A percentile compares a stretch with the other conserved stretches of the same genome.
These are phyloP conservation scores for Stramonita haemastoma DNA, from an alignment of 2,888 invertebrate genomes.

Conservation along the genomic window DNA sequence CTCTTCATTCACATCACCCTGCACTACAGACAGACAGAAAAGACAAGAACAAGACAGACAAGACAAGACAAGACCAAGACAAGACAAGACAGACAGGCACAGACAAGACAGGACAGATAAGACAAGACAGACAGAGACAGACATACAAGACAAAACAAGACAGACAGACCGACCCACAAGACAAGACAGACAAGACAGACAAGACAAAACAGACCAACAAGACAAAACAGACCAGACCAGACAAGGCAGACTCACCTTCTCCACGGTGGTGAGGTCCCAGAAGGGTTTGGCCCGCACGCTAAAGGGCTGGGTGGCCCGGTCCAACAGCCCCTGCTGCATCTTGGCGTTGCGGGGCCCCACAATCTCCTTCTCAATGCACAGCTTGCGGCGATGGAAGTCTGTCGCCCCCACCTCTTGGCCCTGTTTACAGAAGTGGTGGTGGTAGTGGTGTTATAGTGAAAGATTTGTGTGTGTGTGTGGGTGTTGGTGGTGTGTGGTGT, in stretches of 20 bases:
- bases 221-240: neutral
- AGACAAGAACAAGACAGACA: neutral
- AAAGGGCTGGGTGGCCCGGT: slow-evolving; percentile 90
- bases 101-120: neutral
- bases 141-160: neutral
- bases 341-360: slow-evolving; percentile 84
- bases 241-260: slow-evolving; percentile 70
- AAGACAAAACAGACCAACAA: neutral
- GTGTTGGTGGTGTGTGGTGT: too few species aligned
- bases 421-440: slow-evolving; percentile 54
- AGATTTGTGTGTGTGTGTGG: too few species aligned
- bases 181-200: neutral
- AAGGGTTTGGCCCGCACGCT: slow-evolving; percentile 94
- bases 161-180: neutral
- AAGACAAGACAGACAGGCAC: neutral
- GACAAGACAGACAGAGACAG: neutral
- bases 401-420: slow-evolving; percentile 86
- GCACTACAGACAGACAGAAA: neutral
- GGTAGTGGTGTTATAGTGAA: too few species aligned
- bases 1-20: too few species aligned
- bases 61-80: neutral
- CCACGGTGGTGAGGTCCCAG: slow-evolving; percentile 84
- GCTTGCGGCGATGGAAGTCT: slow-evolving; percentile 87
- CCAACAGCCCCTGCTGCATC: slow-evolving; percentile 86
- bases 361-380: slow-evolving; percentile 84